Evolutionary conservation across 2,888 invertebrate genomes (phyloP).

Genomic region (Napeogenes inachia): DNA sequence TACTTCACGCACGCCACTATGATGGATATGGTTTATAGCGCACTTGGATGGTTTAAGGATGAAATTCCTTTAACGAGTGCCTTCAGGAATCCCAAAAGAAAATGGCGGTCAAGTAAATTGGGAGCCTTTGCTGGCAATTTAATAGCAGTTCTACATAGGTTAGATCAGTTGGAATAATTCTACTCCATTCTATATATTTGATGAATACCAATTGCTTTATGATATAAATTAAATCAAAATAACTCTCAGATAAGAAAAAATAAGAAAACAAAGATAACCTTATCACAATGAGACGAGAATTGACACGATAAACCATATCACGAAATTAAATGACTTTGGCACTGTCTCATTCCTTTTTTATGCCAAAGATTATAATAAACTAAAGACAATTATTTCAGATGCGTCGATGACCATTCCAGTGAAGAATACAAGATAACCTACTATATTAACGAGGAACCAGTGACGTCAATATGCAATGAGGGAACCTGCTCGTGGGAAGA

Average conservation of each 20-base stretch:
- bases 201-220: too few relatives aligned
- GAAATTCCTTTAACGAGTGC: conserved; percentile 72
- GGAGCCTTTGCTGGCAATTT: conserved; percentile 84
- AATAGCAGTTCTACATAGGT: conserved; percentile 83
- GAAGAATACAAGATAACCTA: conserved; percentile 49
- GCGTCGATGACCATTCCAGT: conserved; percentile 32
- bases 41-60: conserved; percentile 83
- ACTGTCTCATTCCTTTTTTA: neutral
- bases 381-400: conserved; percentile 41
- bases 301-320: too few relatives aligned
- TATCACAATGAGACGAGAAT: too few relatives aligned
- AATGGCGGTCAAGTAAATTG: conserved; percentile 82
- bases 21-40: conserved; percentile 79
- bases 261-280: too few relatives aligned
- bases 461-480: conserved; percentile 45
- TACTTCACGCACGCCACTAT: conserved; percentile 82
- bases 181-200: too few relatives aligned
- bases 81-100: conserved; percentile 77
- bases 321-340: too few relatives aligned
- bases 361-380: neutral
- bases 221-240: too few relatives aligned
- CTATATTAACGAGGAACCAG: conserved; percentile 55
- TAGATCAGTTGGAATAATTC: conserved; percentile 34
- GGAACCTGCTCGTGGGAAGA: conserved; percentile 58
- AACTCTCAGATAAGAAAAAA: too few relatives aligned